A percentile compares a stretch with the other conserved stretches of the same genome.
phyloP scores from a whole-genome alignment of 1,140 invertebrate genomes.

The Anastrepha obliqua region DNA sequence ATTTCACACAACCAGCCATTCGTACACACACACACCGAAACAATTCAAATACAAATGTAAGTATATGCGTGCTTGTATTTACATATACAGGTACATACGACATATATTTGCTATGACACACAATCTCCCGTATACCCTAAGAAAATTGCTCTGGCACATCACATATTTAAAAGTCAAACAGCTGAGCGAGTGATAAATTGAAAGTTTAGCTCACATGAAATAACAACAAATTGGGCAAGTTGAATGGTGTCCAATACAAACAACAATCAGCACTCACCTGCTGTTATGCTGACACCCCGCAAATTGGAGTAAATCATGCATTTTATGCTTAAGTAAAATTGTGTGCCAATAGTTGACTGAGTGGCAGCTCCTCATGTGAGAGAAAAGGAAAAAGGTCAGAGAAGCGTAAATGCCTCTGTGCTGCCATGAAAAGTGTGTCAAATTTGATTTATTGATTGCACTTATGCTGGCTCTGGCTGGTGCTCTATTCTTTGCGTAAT shows the following conservation, averaged over 20 bases:
- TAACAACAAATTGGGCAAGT: conserved; percentile 41
- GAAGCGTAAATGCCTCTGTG: neutral
- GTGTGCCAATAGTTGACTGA: conserved; percentile 22
- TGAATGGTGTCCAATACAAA: neutral
- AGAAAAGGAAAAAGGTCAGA: neutral
- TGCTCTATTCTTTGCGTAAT: neutral
- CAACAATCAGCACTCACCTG: neutral
- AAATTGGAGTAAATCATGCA: conserved; percentile 52
- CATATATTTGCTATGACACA: conserved; percentile 25
- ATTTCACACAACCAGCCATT: neutral
- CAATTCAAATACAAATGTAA: neutral
- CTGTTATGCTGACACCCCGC: conserved; percentile 36
- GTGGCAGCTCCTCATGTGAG: neutral
- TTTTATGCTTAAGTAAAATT: conserved; percentile 45
- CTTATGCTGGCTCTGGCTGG: neutral
- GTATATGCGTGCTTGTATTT: neutral
- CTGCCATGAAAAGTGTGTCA: conserved; percentile 41
- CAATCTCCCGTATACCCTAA: neutral
- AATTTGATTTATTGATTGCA: conserved; percentile 49
- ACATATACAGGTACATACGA: neutral
- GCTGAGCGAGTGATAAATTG: conserved; percentile 42
- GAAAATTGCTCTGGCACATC: conserved; percentile 13
- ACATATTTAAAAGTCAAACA: conserved; percentile 51
- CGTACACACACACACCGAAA: neutral
- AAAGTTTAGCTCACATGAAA: conserved; percentile 46